These are phyloP conservation scores for Muricea muricata DNA, from an alignment of 92 coral and sea anemone genomes.

Conservation along the genomic window DNA sequence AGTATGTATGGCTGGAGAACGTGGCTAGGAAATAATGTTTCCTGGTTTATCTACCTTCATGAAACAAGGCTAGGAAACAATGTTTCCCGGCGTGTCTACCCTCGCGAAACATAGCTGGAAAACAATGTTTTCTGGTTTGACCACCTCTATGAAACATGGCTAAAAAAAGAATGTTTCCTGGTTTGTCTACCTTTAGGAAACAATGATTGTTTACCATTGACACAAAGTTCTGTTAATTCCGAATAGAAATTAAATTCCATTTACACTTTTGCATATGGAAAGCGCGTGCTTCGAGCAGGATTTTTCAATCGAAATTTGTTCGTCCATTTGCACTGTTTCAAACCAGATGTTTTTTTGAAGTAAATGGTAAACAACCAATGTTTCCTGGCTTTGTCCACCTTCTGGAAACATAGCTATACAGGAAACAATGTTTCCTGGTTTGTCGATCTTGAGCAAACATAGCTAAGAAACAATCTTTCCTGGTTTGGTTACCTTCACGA, in stretches of 20 bases:
- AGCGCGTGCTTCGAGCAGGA: too few relatives aligned
- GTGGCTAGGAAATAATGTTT: background rate
- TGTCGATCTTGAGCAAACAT: background rate
- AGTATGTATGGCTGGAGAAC: background rate
- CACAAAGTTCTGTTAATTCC: too few relatives aligned
- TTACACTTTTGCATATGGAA: too few relatives aligned
- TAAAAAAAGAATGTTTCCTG: background rate
- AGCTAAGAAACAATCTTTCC: background rate
- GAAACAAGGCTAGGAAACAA: background rate
- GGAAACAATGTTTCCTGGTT: too few relatives aligned
- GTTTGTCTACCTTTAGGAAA: background rate
- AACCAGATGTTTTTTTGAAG: too few relatives aligned
- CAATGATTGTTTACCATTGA: too few relatives aligned
- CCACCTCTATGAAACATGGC: background rate
- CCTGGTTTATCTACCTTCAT: background rate
- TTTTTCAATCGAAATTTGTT: too few relatives aligned
- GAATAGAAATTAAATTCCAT: too few relatives aligned
- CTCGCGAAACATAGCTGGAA: background rate
- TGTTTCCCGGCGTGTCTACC: background rate
- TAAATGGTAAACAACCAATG: too few relatives aligned
- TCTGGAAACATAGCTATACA: background rate
- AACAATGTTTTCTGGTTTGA: background rate
- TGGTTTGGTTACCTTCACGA: background rate
- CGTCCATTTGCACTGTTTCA: too few relatives aligned
- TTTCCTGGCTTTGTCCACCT: constrained; percentile 1